These are phyloP conservation scores for Silurus glanis DNA, from an alignment of 2,113 vertebrate genomes.

Conservation along the genomic window DNA sequence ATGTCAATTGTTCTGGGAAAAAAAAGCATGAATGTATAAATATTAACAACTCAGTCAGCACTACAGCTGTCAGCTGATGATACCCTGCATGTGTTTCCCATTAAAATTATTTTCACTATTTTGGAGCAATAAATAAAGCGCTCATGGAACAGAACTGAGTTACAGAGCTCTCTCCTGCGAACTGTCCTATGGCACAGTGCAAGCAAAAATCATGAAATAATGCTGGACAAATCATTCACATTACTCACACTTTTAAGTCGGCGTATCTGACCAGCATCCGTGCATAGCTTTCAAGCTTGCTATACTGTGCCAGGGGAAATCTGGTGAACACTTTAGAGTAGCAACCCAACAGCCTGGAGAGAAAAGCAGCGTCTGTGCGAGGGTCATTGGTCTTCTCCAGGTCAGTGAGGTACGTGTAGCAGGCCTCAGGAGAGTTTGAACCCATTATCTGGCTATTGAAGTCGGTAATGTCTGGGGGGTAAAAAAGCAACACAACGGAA, in stretches of 20 bases:
- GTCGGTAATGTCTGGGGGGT: slow-evolving; percentile 79
- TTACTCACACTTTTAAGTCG: slow-evolving; percentile 90
- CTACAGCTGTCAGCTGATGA: not conserved
- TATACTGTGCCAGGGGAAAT: slow-evolving; percentile 82
- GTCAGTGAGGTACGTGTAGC: slow-evolving; percentile 79
- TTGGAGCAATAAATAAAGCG: not conserved
- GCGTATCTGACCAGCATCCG: slow-evolving; percentile 90
- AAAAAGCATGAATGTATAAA: not conserved
- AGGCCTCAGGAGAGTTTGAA: slow-evolving; percentile 83
- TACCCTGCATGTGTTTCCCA: not conserved
- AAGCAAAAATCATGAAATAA: not conserved
- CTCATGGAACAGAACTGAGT: not conserved
- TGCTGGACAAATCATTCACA: not conserved
- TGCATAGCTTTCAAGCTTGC: slow-evolving; percentile 86
- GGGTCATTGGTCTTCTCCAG: slow-evolving; percentile 83
- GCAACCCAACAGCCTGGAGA: slow-evolving; percentile 83
- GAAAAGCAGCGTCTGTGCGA: slow-evolving; percentile 73
- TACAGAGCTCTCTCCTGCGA: not conserved
- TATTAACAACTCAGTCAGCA: not conserved
- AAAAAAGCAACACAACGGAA: not conserved
- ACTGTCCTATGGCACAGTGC: not conserved
- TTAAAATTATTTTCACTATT: not conserved
- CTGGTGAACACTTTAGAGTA: slow-evolving; percentile 85
- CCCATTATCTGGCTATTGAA: slow-evolving; percentile 81
- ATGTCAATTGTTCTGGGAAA: too few relatives aligned